Base-by-base conservation (phyloP, 30 jellyfish, hydroid and myxozoan species). In the Aurelia aurita region DNA sequence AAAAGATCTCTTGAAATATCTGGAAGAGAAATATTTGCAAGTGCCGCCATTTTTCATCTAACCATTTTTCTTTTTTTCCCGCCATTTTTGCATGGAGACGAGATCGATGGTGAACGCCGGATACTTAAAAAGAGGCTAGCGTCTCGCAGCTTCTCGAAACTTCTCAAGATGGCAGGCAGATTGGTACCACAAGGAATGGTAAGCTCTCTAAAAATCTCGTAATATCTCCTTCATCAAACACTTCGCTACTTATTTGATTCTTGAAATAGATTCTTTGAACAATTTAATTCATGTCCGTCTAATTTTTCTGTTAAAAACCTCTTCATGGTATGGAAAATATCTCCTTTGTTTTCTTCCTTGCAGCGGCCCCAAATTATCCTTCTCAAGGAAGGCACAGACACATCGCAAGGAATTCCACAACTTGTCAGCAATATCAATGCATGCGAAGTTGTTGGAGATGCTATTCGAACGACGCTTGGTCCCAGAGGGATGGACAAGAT, bases 401-500 rank as follows among this genome's bases (percentile, higher is more conserved):
- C 99, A 26, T 96, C 99, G 16, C 99, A 96, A 96, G 99, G 99
- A 44, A 77, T 87, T 12, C 99, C 99, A 8, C 99, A 96, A 68
- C 87, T 96, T 9, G 87, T 96, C 20, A 90, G 99, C 97, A 96
- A 96, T 55, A 87, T 96, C 77, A 96, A 90, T 96, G 99, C 99
- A 23, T 96, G 99, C 73, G 97, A 96, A 78, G 99, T 91, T 49
- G 97, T 96, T 80, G 99, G 97, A 32, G 99, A 96, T 82, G 98
- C 99, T 2, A 80, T 96, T 28, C 84, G 98, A 44, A 96, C 99
- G 29, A 96, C 99, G 35, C 99, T 96, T 80, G 99, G 99, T 43
- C 99, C 99, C 49, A 88, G 99, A 74, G 99, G 99, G 44, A 96
- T 96, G 99, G 99, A 96, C 92, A 96, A 96, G 62, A 87, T 96